Evolutionary conservation across 1,140 invertebrate species (phyloP).

Genomic region (Manduca sexta): DNA sequence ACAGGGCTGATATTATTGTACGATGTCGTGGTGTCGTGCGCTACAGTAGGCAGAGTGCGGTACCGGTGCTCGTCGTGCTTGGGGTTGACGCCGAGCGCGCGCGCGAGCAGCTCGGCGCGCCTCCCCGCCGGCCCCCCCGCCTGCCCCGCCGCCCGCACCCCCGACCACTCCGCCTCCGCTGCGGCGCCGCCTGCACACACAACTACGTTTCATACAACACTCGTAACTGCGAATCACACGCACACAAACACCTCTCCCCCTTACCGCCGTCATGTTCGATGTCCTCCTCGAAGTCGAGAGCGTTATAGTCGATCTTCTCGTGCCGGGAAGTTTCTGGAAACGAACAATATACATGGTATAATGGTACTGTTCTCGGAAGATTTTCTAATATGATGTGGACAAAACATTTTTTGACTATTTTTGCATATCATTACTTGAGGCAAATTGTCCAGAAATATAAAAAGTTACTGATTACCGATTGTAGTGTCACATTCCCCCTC

Average conservation of each 20-base stretch:
- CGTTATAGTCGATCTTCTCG: slow-evolving; percentile 57
- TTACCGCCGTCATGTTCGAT: slow-evolving; percentile 32
- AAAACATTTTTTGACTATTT: too few species aligned
- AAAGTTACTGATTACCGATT: too few species aligned
- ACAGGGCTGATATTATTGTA: too few species aligned
- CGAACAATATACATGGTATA: neutral
- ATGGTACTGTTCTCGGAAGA: too few species aligned
- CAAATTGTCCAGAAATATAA: too few species aligned
- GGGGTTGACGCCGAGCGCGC: slow-evolving; percentile 47
- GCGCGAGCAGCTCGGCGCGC: slow-evolving; percentile 36
- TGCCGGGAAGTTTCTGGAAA: slow-evolving; percentile 41
- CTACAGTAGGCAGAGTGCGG: too few species aligned
- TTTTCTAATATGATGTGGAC: too few species aligned
- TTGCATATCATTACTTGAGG: too few species aligned
- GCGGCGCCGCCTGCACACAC: neutral
- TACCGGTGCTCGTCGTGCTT: slow-evolving; percentile 38
- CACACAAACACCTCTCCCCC: too few species aligned
- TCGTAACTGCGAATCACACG: too few species aligned
- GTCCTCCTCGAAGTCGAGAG: slow-evolving; percentile 62
- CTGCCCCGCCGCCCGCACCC: neutral
- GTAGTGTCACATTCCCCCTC: slow-evolving; percentile 52
- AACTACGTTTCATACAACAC: neutral
- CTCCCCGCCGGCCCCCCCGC: slow-evolving; percentile 3
- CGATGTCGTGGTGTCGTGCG: too few species aligned
- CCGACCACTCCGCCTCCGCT: slow-evolving; percentile 1